Base-by-base conservation (phyloP, 2,113 vertebrate species). In the Meriones unguiculatus region DNA sequence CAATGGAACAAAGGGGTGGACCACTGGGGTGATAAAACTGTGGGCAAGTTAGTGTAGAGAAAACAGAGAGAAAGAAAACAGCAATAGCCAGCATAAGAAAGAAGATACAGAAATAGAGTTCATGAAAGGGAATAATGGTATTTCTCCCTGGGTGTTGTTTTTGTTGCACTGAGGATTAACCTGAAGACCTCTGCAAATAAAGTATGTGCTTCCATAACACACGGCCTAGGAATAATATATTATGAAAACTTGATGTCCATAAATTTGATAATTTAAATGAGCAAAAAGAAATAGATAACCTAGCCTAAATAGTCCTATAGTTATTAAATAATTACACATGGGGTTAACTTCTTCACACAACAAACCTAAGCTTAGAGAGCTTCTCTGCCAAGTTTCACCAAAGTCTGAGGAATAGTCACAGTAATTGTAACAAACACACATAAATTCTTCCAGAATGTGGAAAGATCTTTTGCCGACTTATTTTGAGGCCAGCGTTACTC, bases 251-350 rank as follows among this genome's bases (percentile, higher is more conserved):
- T 62, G 50, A 69, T 50, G 32, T 67, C 18, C 72, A 80, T 75
- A 87, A 87, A 78, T 59, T 70, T 72, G 28, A 88, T 69, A 54
- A 46, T 70, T 87, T 87, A 90, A 87, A 80, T 87, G 89, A 75
- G 13, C 25, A 54, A 85, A 78, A 85, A 88, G 73, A 78, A 85
- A 84, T 11, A 76, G 57, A 67, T 80, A 46, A 52, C 46, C 35
- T 54, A 46, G 62, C 46, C 35, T 54, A 41, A 87, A 73, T 90
- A 73, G 2, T 30, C 30, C 57, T 76, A 35, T 20, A 62, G 32
- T 64, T 38, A 76, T 88, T 82, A 76, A 91, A 69, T 9, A 41
- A 52, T 59, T 69, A 54, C 81, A 62, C 62, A 24, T 80, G 46
- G 18, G 62, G n/a, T 86, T 92, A 95, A 90, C 67, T 86, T 32